Percentiles rank a stretch among this genome's conserved stretches.
Evolutionary conservation across 2,797 vertebrate species (phyloP).

Genomic region (Lates japonicus): DNA sequence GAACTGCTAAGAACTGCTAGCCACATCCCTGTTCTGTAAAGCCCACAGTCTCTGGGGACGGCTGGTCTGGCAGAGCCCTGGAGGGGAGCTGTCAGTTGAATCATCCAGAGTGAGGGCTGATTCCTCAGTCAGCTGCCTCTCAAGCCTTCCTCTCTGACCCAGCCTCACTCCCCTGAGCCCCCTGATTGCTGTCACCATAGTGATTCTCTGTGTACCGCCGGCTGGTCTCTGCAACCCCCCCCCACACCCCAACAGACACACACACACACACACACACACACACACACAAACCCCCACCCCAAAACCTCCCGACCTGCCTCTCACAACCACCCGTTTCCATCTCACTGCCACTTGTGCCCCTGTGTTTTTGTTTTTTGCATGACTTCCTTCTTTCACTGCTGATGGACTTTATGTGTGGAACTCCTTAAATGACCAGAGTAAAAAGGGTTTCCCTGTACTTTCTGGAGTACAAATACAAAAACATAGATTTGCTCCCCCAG

Average conservation of each 20-base stretch:
- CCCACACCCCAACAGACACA: neutral
- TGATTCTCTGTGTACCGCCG: constrained; percentile 85
- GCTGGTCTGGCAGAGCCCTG: constrained; percentile 71
- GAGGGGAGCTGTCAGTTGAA: constrained; percentile 85
- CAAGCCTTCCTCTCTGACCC: constrained; percentile 82
- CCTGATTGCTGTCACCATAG: constrained; percentile 90
- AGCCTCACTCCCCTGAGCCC: constrained; percentile 81
- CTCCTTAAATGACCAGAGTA: constrained; percentile 70
- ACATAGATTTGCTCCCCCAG: constrained; percentile 50
- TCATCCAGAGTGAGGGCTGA: constrained; percentile 85
- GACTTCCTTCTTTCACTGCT: constrained; percentile 78
- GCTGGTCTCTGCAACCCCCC: constrained; percentile 52
- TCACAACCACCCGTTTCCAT: constrained; percentile 55
- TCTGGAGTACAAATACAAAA: constrained; percentile 61
- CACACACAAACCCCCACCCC: neutral
- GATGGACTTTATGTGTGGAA: constrained; percentile 68
- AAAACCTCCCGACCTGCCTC: neutral
- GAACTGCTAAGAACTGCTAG: constrained; percentile 54
- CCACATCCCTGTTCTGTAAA: constrained; percentile 71
- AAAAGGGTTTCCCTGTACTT: constrained; percentile 83
- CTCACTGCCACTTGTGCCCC: constrained; percentile 68
- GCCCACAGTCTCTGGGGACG: constrained; percentile 66
- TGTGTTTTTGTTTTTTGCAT: constrained; percentile 79
- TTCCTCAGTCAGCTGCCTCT: constrained; percentile 88
- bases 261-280: too few species aligned